Evolutionary conservation across 1,140 invertebrate genomes (phyloP).

Genomic region (Ostrea edulis): DNA sequence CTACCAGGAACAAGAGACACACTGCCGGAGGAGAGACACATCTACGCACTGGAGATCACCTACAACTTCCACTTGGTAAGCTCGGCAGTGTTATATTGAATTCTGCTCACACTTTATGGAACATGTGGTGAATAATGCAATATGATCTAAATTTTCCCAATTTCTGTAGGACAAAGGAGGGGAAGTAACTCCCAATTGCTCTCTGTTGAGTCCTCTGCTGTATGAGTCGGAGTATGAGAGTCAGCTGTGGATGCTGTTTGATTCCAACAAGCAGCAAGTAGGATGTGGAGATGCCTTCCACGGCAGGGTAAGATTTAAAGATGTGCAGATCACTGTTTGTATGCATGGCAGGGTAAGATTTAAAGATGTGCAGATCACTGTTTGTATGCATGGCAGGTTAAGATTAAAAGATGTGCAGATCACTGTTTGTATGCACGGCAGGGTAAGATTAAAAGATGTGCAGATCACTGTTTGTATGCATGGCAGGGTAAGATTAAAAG

Average conservation of each 20-base stretch:
- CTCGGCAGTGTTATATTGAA: neutral
- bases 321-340: no score
- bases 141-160: neutral
- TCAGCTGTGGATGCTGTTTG: conserved; percentile 97
- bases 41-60: conserved; percentile 92
- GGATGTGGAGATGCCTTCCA: conserved; percentile 94
- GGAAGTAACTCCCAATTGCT: conserved; percentile 89
- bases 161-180: conserved; percentile 84
- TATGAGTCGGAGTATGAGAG: conserved; percentile 97
- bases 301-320: conserved; percentile 83
- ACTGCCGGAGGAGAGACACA: conserved; percentile 91
- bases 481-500: no score
- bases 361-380: neutral
- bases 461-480: no score
- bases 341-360: conserved; percentile 83
- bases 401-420: neutral
- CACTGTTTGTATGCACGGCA: conserved; percentile 77
- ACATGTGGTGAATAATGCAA: neutral
- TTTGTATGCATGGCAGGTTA: conserved; percentile 84
- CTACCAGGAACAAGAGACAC: conserved; percentile 86
- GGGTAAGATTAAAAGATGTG: conserved; percentile 81
- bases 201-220: conserved; percentile 90
- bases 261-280: conserved; percentile 93
- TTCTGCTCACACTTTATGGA: neutral
- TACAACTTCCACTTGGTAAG: conserved; percentile 89